A percentile compares a stretch with the other conserved stretches of the same genome.
These are phyloP conservation scores for Drosophila planitibia DNA, from an alignment of 2,888 invertebrate genomes.

Conservation along the genomic window DNA sequence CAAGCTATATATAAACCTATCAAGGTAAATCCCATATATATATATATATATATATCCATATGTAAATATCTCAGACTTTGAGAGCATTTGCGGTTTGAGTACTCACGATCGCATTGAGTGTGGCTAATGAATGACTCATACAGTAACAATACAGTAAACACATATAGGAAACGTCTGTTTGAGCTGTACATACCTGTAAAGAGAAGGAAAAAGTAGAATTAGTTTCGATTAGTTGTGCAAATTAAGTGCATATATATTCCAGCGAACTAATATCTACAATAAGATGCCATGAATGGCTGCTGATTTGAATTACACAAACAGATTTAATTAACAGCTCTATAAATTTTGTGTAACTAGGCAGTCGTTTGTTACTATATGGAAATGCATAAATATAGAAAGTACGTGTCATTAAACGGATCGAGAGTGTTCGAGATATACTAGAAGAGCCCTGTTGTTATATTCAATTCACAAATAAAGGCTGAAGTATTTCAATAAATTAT, in stretches of 20 bases:
- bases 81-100: constrained; percentile 51
- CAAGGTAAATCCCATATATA: constrained; percentile 41
- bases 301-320: background rate
- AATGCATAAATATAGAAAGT: background rate
- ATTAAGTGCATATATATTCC: background rate
- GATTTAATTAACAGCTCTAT: background rate
- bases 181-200: constrained; percentile 63
- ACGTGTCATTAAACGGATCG: background rate
- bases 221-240: constrained; percentile 40
- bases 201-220: constrained; percentile 17
- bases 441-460: background rate
- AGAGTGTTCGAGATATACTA: background rate
- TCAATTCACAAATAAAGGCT: background rate
- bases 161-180: constrained; percentile 24
- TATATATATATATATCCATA: constrained; percentile 13
- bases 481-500: background rate
- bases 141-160: constrained; percentile 5
- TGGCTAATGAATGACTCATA: constrained; percentile 35
- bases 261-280: background rate
- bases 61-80: constrained; percentile 24
- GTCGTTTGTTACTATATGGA: background rate
- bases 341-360: constrained; percentile 9
- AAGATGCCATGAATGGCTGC: background rate
- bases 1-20: constrained; percentile 26
- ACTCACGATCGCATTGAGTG: constrained; percentile 59